A percentile compares a stretch with the other conserved stretches of the same genome.
These are phyloP conservation scores for Halcyon smyrnensis DNA, from an alignment of 2,797 vertebrate genomes.

Conservation along the genomic window DNA sequence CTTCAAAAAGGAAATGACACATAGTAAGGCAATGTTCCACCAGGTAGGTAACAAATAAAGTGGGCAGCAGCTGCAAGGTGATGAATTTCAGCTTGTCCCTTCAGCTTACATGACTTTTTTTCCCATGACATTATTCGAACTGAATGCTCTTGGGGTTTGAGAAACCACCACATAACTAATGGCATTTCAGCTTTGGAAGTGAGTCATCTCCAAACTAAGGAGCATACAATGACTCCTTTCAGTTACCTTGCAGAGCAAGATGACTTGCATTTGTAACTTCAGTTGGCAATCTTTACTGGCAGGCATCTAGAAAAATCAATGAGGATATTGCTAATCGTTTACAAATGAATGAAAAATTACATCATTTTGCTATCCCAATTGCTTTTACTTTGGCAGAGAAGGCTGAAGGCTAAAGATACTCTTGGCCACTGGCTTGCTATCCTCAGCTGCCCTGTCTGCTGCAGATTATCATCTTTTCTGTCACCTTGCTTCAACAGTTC, in stretches of 20 bases:
- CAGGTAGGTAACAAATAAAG: not conserved
- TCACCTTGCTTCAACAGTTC: not conserved
- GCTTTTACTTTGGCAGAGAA: not conserved
- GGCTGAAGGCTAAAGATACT: not conserved
- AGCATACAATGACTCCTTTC: not conserved
- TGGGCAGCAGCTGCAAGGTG: not conserved
- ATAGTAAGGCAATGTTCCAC: not conserved
- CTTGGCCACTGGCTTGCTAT: not conserved
- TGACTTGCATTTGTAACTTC: not conserved
- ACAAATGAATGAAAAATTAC: not conserved
- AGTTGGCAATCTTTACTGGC: not conserved
- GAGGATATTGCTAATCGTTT: not conserved
- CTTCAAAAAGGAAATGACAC: not conserved
- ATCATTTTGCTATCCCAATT: not conserved
- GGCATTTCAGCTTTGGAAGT: not conserved
- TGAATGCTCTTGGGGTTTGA: constrained; percentile 1
- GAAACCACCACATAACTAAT: not conserved
- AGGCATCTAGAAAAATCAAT: not conserved
- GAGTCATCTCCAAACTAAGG: constrained; percentile 15
- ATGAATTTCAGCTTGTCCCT: not conserved
- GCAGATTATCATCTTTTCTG: not conserved
- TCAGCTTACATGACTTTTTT: not conserved
- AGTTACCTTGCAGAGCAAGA: not conserved
- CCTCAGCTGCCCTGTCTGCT: not conserved
- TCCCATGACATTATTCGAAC: not conserved